These are phyloP conservation scores for Mythimna pallens DNA, from an alignment of 2,888 invertebrate species.

Conservation along the genomic window DNA sequence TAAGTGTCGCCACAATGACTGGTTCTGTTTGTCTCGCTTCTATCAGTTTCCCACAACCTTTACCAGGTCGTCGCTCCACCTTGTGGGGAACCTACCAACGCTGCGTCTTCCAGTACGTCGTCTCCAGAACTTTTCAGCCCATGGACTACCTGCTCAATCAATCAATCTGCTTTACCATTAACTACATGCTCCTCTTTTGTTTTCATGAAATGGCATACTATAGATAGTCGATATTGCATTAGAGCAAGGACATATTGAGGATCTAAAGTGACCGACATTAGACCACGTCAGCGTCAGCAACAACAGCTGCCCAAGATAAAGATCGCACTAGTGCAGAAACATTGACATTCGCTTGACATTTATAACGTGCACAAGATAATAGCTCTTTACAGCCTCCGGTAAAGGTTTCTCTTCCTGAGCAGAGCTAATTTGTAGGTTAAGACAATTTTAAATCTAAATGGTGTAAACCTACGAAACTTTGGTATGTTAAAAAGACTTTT, in stretches of 20 bases:
- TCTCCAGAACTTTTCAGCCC: no score
- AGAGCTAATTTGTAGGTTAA: background rate
- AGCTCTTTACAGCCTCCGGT: background rate
- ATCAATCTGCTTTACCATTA: no score
- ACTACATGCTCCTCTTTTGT: no score
- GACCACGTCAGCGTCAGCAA: background rate
- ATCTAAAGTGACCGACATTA: background rate
- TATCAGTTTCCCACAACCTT: no score
- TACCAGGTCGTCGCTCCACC: no score
- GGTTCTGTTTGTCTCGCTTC: no score
- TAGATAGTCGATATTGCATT: no score
- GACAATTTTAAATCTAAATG: background rate
- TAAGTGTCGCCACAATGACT: no score
- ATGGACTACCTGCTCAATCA: no score
- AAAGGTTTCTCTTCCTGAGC: conserved; percentile 28
- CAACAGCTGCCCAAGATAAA: conserved; percentile 26
- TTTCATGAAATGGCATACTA: no score
- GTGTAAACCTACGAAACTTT: background rate
- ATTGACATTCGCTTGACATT: conserved; percentile 54
- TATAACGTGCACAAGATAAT: conserved; percentile 27
- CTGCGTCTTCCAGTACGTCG: no score
- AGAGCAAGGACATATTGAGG: background rate
- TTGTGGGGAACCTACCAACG: no score
- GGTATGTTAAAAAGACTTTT: background rate
- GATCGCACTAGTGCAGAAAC: conserved; percentile 16